phyloP scores from a whole-genome alignment of 2,888 invertebrate genomes.

The Hylaea fasciaria region DNA sequence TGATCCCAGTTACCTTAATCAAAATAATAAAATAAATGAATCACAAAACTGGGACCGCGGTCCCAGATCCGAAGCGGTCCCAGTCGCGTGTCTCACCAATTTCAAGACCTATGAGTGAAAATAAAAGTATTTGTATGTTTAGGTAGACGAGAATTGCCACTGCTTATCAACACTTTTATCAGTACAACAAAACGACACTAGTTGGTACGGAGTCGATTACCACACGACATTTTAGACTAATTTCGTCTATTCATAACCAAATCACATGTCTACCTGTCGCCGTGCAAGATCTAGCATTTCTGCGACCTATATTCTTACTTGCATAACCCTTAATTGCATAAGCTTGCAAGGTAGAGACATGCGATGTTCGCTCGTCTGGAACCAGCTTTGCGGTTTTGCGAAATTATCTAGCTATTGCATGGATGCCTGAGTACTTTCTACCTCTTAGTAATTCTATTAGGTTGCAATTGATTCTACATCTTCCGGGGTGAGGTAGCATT shows the following conservation, averaged over 20 bases:
- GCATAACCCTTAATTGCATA: conserved; percentile 61
- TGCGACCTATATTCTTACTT: conserved; percentile 51
- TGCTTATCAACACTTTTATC: too few relatives aligned
- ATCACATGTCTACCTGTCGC: conserved; percentile 24
- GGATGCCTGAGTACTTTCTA: conserved; percentile 25
- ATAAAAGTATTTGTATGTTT: too few relatives aligned
- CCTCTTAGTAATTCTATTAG: conserved; percentile 6
- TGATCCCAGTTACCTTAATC: too few relatives aligned
- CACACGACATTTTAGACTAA: conserved; percentile 2
- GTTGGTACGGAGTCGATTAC: too few relatives aligned
- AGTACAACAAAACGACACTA: too few relatives aligned
- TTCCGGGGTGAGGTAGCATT: background rate
- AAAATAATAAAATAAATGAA: too few relatives aligned
- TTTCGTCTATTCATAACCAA: conserved; percentile 18
- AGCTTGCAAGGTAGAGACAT: conserved; percentile 55
- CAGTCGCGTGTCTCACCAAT: too few relatives aligned
- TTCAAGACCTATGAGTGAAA: too few relatives aligned
- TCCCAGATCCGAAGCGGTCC: too few relatives aligned
- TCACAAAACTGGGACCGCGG: too few relatives aligned
- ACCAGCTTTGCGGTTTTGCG: conserved; percentile 54
- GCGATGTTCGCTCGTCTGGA: conserved; percentile 70
- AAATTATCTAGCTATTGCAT: conserved; percentile 47
- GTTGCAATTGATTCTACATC: background rate
- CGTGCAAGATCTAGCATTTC: conserved; percentile 35
- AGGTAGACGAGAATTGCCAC: too few relatives aligned